Conservation (phyloP, 2,797 vertebrate genomes). For the Calcarius lapponicus region DNA sequence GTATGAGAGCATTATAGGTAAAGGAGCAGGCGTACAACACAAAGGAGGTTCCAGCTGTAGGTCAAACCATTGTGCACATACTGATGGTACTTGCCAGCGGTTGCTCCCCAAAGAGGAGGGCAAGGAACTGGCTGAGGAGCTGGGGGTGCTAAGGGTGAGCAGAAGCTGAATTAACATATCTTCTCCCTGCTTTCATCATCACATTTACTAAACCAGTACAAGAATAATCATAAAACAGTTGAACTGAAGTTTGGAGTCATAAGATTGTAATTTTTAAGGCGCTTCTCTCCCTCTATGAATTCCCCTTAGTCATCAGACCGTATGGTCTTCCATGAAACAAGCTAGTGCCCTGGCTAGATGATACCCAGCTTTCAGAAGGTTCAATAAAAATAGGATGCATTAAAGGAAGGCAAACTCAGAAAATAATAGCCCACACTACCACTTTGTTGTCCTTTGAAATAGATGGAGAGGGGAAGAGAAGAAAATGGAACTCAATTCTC, state of each 20-base stretch:
- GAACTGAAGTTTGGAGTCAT: background rate
- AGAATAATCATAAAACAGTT: background rate
- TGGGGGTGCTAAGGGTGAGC: background rate
- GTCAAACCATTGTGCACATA: background rate
- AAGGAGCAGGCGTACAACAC: background rate
- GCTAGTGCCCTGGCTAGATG: background rate
- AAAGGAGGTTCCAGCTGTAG: background rate
- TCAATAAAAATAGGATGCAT: background rate
- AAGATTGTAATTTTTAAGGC: background rate
- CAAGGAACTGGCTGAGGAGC: background rate
- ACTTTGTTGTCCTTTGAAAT: constrained; percentile 11
- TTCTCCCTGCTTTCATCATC: background rate
- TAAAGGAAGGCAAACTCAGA: background rate
- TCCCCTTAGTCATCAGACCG: background rate
- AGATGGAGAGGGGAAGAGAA: background rate
- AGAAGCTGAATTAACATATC: background rate
- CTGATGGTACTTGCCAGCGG: background rate
- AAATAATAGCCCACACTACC: background rate
- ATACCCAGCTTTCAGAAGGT: background rate
- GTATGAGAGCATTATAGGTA: background rate
- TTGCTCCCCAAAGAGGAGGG: background rate
- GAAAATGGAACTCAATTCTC: background rate
- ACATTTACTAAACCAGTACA: background rate
- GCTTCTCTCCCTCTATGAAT: background rate
- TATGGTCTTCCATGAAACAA: background rate